These are phyloP conservation scores for Python bivittatus DNA, from an alignment of 2,113 vertebrate genomes.

Conservation along the genomic window DNA sequence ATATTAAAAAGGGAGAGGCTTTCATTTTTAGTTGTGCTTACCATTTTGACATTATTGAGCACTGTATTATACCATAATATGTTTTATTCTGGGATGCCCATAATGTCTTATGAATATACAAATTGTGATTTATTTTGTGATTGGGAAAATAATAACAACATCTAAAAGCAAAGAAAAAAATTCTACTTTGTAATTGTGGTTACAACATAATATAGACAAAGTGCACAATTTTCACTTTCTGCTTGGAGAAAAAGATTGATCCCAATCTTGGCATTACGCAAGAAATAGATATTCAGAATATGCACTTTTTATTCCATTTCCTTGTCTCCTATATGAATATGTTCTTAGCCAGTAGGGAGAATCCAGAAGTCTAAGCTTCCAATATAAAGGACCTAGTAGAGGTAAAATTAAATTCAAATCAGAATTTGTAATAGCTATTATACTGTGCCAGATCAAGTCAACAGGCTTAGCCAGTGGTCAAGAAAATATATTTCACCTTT, in stretches of 20 bases:
- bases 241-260: background rate
- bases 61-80: no score
- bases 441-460: background rate
- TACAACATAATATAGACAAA: background rate
- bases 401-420: background rate
- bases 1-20: no score
- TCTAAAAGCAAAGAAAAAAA: background rate
- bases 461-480: background rate
- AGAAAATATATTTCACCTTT: background rate
- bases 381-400: background rate
- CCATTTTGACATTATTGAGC: no score
- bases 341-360: background rate
- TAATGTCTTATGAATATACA: no score
- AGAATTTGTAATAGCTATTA: background rate
- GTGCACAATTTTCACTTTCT: background rate
- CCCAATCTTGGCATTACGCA: background rate
- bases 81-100: no score
- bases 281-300: background rate
- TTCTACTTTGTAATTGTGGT: background rate
- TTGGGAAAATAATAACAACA: no score
- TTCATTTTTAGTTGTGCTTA: no score
- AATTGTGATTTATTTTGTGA: no score
- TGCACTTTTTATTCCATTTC: background rate
- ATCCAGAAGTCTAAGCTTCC: background rate
- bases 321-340: background rate